Percentiles rank a stretch among this genome's conserved stretches.
These are phyloP conservation scores for Bombus waltoni DNA, from an alignment of 1,140 invertebrate species.

Conservation along the genomic window DNA sequence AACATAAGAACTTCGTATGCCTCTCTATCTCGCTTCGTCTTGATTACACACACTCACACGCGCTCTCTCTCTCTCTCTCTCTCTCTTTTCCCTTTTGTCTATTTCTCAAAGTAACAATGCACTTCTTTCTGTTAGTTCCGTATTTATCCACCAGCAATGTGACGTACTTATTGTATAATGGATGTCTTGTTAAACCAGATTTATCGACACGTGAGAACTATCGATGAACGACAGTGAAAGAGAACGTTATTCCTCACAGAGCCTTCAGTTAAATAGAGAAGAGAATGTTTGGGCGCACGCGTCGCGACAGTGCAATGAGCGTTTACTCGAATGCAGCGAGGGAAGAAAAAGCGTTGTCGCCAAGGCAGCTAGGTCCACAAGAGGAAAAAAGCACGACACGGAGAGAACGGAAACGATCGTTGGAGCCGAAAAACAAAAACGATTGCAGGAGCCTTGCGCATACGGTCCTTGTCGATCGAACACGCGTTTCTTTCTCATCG, in stretches of 20 bases:
- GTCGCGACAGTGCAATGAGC: conserved; percentile 38
- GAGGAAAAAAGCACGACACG: not conserved
- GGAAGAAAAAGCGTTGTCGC: conserved; percentile 14
- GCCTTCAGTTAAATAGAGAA: not conserved
- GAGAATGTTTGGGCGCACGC: conserved; percentile 44
- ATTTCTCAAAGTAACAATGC: not conserved
- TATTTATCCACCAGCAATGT: not conserved
- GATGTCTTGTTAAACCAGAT: not conserved
- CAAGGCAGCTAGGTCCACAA: not conserved
- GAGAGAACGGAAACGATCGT: not conserved
- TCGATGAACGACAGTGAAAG: not conserved
- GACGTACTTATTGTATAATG: not conserved
- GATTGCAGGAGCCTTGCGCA: not conserved
- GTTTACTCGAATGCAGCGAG: not conserved
- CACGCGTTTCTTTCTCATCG: not conserved
- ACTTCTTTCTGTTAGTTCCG: not conserved
- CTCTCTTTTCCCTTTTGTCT: not conserved
- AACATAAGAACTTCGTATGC: conserved; percentile 22
- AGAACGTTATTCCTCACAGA: not conserved
- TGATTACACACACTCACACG: not conserved
- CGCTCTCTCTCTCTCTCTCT: not conserved
- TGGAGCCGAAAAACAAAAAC: not conserved
- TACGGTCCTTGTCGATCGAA: not conserved
- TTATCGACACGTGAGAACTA: not conserved
- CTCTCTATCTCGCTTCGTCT: not conserved